Base-by-base conservation (phyloP, 2,888 invertebrate genomes). In the Drosophila mimica region DNA sequence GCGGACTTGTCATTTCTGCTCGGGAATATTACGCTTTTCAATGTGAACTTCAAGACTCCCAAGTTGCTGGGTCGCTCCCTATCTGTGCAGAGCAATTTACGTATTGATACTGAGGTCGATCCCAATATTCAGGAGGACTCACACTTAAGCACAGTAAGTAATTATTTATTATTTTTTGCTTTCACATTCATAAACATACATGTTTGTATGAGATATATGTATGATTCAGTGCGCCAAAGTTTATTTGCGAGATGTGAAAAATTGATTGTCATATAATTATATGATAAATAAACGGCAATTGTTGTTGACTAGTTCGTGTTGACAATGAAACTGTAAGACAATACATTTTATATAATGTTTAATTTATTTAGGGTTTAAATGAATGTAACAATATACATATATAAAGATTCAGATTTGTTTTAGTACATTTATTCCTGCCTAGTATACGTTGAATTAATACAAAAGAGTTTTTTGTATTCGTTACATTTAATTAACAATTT, bases 91-190 rank as follows among this genome's bases (percentile, higher is more conserved):
- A 72, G 49, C 33, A 71, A 69, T 34, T 9, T 73, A 33, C 65
- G 81, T 20, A 68, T 85, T 30, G 73, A 70, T 11, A 70, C 34
- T 40, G 75, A 77, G 48, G 78, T 89, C 34, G 91, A 92, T 82
- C 91, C 91, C 34, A 81, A 91, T 71, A 88, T 93, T 59, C 61
- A 84, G 53, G 91, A 92, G 64, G 92, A 92, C 74, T 88, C 93
- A 0, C 70, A 75, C 40, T 69, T 92, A 8, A 86, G 81, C 75
- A 92, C 92, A 74, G 92, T 92, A 80, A 69, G 89, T 51, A 30
- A 9, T 38, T 15, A 17, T n/a, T 30, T 30, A n/a, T 49, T 51
- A 17, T 11, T 30, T 28, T 17, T 48, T 9, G 4, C 4, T 28
- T 28, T 2, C 5, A 17, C 9, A 17, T 49, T 17, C 9, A 28